These are phyloP conservation scores for Clunio marinus DNA, from an alignment of 2,888 invertebrate genomes.

Conservation along the genomic window DNA sequence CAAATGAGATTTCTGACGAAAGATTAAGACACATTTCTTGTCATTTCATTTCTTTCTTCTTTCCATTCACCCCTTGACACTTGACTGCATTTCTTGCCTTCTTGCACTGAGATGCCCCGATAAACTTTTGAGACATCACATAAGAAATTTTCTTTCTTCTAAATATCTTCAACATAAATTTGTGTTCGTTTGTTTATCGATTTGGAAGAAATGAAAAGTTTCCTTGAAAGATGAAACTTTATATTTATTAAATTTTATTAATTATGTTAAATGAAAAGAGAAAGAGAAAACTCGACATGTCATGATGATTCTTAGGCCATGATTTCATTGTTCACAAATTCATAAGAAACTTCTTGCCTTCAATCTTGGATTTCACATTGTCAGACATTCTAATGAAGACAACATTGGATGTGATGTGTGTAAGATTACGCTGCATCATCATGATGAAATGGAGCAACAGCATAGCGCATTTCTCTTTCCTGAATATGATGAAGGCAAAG, in stretches of 20 bases:
- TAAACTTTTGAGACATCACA: background rate
- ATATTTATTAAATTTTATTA: background rate
- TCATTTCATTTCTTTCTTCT: background rate
- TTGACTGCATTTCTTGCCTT: background rate
- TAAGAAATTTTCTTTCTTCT: background rate
- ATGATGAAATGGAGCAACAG: constrained; percentile 9
- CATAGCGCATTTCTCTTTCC: no score
- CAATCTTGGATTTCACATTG: constrained; percentile 9
- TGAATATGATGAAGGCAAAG: background rate
- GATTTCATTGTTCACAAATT: background rate
- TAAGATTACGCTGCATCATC: constrained; percentile 6
- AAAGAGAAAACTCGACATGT: background rate
- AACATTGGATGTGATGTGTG: background rate
- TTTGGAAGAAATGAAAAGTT: background rate
- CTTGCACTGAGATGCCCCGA: no score
- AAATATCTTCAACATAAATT: background rate
- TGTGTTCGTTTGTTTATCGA: background rate
- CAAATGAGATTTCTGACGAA: constrained; percentile 10
- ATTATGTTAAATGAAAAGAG: background rate
- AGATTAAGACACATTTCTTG: background rate
- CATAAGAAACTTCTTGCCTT: background rate
- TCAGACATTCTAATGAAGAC: constrained; percentile 23
- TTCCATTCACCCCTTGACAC: background rate
- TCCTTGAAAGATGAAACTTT: background rate
- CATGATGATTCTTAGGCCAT: background rate